A percentile compares a stretch with the other conserved stretches of the same genome.
phyloP scores from a whole-genome alignment of 1,140 invertebrate genomes.

The Nasonia longicornis region DNA sequence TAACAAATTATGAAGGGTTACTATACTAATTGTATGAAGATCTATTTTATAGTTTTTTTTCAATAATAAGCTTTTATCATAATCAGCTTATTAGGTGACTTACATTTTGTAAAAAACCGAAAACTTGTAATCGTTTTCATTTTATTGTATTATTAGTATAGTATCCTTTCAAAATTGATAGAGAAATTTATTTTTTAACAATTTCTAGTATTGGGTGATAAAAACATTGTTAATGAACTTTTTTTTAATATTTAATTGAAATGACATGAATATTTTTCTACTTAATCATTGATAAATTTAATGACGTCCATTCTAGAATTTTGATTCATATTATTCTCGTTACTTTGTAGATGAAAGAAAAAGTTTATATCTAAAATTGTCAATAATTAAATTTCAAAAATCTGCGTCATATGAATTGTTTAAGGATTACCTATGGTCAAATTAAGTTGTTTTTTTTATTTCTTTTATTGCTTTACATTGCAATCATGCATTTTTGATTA shows the following conservation, averaged over 20 bases:
- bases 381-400: constrained; percentile 32
- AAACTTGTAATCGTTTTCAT: not conserved
- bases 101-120: constrained; percentile 20
- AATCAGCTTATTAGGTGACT: not conserved
- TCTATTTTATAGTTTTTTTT: constrained; percentile 20
- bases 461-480: not conserved
- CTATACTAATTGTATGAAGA: constrained; percentile 31
- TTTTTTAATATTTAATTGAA: constrained; percentile 31
- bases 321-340: constrained; percentile 42
- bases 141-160: constrained; percentile 24
- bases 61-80: not conserved
- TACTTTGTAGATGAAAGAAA: constrained; percentile 37
- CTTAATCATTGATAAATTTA: constrained; percentile 39
- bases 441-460: not conserved
- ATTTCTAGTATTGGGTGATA: constrained; percentile 33
- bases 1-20: constrained; percentile 38
- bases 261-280: constrained; percentile 40
- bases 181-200: constrained; percentile 33
- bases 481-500: not conserved
- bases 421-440: constrained; percentile 36
- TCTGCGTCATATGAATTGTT: constrained; percentile 25
- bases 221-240: constrained; percentile 33
- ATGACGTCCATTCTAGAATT: constrained; percentile 25
- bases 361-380: constrained; percentile 37
- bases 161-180: constrained; percentile 35